Evolutionary conservation across 2,797 vertebrate species (phyloP), one percentile per base, ranked within the genome.

Genomic region (Gymnoscopelus microlampas): DNA sequence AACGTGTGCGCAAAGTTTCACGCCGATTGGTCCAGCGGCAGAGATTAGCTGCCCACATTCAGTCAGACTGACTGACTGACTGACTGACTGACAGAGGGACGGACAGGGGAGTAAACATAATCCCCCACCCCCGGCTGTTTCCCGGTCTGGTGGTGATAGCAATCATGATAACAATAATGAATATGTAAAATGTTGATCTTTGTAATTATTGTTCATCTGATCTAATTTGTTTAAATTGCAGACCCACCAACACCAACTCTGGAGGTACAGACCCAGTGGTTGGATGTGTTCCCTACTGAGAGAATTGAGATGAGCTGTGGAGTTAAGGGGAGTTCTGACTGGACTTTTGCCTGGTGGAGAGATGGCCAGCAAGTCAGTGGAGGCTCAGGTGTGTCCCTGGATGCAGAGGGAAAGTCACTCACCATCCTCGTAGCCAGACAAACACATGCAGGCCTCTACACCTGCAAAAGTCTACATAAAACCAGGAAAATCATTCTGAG

Each of bases 331-430:
- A 3, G 12, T 63, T 50, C 76, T 9, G 3, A n/a, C 5, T 93
- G 91, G 93, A 74, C 0, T 0, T 92, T 82, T 19, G 77, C 2
- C 0, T 93, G 88, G 89, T 66, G 39, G 74, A 83, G 3, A 73
- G 4, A 72, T 6, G 8, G n/a, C n/a, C n/a, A n/a, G n/a, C n/a
- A 0, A 6, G 0, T 85, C 19, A 0, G 0, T 2, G 0, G 5
- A 12, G 32, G 48, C 48, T 54, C 0, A 10, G 6, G 0, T 15
- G n/a, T 60, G 8, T 66, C 24, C 47, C 63, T 81, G 44, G 47
- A 14, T 7, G 0, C 2, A 0, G 19, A 10, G 9, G 12, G 6
- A 44, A 14, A 60, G 0, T 66, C 7, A 63, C 68, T 92, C 55
- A 70, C 3, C 51, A 85, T 91, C 68, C 8, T 0, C 0, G 61